Evolutionary conservation across 2,797 vertebrate species (phyloP).

Genomic region (Clamator glandarius): DNA sequence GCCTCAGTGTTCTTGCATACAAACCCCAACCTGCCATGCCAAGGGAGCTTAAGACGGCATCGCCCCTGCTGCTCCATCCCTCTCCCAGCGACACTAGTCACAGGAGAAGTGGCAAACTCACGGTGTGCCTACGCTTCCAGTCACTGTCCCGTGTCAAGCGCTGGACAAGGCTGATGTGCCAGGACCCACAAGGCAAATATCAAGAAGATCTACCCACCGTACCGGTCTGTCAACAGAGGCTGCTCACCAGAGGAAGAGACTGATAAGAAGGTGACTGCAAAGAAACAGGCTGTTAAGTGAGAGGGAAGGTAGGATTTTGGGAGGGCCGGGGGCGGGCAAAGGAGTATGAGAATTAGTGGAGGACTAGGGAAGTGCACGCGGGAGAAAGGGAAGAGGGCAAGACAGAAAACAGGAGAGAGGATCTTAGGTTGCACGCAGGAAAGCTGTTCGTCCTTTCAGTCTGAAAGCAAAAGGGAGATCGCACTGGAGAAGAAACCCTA

Average conservation of each 20-base stretch:
- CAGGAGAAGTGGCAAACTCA: background rate
- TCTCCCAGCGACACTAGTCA: accelerated
- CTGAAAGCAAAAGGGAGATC: background rate
- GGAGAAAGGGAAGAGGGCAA: no score
- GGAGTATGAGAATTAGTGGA: background rate
- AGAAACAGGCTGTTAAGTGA: background rate
- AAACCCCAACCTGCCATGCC: background rate
- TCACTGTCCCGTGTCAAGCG: accelerated
- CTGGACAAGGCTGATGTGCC: accelerated
- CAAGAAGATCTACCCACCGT: background rate
- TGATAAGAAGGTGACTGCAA: background rate
- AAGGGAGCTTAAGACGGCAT: background rate
- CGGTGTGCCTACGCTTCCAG: accelerated
- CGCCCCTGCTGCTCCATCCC: background rate
- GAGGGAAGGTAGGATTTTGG: background rate
- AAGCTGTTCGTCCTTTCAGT: background rate
- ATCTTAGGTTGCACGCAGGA: background rate
- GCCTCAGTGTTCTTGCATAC: background rate
- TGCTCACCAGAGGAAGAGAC: background rate
- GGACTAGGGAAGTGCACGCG: no score
- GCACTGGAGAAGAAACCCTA: background rate
- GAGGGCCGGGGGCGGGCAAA: no score
- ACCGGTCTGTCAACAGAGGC: background rate
- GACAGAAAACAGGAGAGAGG: background rate
- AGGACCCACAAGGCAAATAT: background rate